Percentiles rank a stretch among this genome's conserved stretches.
Evolutionary conservation across 2,113 vertebrate genomes (phyloP).

Genomic region (Cromileptes altivelis): DNA sequence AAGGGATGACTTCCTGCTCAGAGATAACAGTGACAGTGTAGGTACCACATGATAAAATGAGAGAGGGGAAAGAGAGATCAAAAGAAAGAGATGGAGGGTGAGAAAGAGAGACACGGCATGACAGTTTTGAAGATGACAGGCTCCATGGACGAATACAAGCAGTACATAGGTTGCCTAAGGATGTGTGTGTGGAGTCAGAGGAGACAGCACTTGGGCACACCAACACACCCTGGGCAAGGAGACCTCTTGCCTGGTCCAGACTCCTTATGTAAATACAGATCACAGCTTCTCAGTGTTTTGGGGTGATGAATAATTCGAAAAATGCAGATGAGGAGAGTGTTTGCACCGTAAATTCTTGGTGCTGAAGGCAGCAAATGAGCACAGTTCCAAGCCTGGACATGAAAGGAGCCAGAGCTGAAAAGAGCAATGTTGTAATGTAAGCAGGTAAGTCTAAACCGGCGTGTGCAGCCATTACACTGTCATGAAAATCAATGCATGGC

Average conservation of each 20-base stretch:
- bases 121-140: constrained; percentile 66
- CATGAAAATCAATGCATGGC: constrained; percentile 60
- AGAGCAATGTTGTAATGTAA: constrained; percentile 34
- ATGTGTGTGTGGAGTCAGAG: constrained; percentile 47
- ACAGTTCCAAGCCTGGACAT: background rate
- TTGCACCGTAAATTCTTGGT: constrained; percentile 12
- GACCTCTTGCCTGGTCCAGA: constrained; percentile 60
- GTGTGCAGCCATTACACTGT: constrained; percentile 49
- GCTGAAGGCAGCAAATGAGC: background rate
- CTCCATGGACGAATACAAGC: constrained; percentile 46
- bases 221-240: constrained; percentile 76
- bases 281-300: constrained; percentile 52
- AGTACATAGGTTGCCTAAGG: constrained; percentile 65
- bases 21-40: constrained; percentile 20
- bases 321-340: constrained; percentile 32
- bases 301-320: constrained; percentile 43
- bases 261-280: constrained; percentile 72
- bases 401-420: background rate
- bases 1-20: constrained; percentile 11
- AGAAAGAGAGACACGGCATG: constrained; percentile 44
- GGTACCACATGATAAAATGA: constrained; percentile 7
- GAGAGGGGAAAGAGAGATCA: constrained; percentile 5
- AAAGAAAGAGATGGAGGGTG: constrained; percentile 20
- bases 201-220: constrained; percentile 49
- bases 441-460: constrained; percentile 48